Evolutionary conservation across 2,797 vertebrate species (phyloP).

Genomic region (Malacoraja senta): DNA sequence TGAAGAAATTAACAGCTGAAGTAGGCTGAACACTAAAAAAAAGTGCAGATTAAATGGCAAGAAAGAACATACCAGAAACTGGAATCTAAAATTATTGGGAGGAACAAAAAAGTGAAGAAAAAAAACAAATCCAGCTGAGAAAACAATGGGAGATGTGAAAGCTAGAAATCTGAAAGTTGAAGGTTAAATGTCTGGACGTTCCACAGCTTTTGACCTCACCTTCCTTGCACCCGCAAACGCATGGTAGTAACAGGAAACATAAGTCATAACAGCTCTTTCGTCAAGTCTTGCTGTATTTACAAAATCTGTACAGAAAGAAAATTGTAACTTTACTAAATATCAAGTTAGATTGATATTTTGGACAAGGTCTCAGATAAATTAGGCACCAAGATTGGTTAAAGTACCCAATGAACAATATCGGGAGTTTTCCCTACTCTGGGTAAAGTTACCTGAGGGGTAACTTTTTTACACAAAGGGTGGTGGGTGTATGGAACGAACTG

Average conservation of each 20-base stretch:
- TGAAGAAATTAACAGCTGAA: background rate
- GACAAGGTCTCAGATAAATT: background rate
- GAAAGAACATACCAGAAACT: background rate
- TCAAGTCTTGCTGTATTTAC: conserved; percentile 54
- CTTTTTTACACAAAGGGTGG: no score
- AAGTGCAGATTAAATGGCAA: background rate
- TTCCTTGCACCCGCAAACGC: conserved; percentile 59
- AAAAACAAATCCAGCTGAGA: background rate
- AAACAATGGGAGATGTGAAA: background rate
- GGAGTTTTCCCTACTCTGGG: no score
- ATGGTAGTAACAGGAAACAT: conserved; percentile 59
- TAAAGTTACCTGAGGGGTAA: no score
- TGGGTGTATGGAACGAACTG: no score
- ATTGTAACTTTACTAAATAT: conserved; percentile 45
- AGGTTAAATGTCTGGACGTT: conserved; percentile 48
- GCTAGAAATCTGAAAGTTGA: conserved; percentile 46
- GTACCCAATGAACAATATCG: background rate
- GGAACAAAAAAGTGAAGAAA: conserved; percentile 5
- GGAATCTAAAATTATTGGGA: conserved; percentile 35
- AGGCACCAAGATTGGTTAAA: background rate
- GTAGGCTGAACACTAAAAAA: background rate
- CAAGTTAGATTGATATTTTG: background rate
- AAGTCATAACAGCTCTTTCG: conserved; percentile 57
- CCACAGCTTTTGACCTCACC: conserved; percentile 50
- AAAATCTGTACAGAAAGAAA: conserved; percentile 56